Base-by-base conservation (phyloP, 35 echinoderm and acorn worm species). In the Heliocidaris tuberculata region DNA sequence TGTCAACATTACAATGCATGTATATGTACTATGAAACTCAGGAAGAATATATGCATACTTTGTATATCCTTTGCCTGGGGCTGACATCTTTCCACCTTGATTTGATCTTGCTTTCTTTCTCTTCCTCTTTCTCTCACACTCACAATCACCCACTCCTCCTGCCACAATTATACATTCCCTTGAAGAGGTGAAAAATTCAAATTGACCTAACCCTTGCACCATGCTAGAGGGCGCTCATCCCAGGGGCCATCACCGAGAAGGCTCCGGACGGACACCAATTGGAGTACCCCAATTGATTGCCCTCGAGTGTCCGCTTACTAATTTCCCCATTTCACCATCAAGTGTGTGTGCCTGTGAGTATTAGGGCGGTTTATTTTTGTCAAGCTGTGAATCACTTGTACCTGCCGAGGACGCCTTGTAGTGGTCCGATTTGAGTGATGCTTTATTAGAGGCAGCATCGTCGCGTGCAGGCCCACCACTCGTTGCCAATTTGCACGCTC, bases 261-360 rank as follows among this genome's bases (percentile, higher is more conserved):
- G 65, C 65, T 78, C 65, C 17, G 21, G 65, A 21, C 17, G 65
- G 4, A 78, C 65, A 78, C 65, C 65, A 21, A 24, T 78, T 78
- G 21, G 65, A 78, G 65, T 24, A 78, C 65, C 65, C 4, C 65
- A 78, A n/a, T 17, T 78, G 65, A 78, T 78, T 78, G 65, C 27
- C 27, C 65, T 78, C 65, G 65, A 78, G 65, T 78, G 65, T 78
- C 65, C 65, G 21, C 65, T 78, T n/a, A 19, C 65, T 78, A 78
- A 78, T 78, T 78, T 78, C 21, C 65, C 21, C 59, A 19, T 6
- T 78, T n/a, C 27, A 24, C 65, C 65, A 19, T 78, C 21, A 24
- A 78, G 65, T 78, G 65, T 78, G 65, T 78, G 65, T 78, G 65
- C 65, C 65, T 78, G 65, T 19, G 65, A n/a, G 65, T 78, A 78